Evolutionary conservation across 2,888 invertebrate genomes (phyloP).

Genomic region (Phengaris alcon): DNA sequence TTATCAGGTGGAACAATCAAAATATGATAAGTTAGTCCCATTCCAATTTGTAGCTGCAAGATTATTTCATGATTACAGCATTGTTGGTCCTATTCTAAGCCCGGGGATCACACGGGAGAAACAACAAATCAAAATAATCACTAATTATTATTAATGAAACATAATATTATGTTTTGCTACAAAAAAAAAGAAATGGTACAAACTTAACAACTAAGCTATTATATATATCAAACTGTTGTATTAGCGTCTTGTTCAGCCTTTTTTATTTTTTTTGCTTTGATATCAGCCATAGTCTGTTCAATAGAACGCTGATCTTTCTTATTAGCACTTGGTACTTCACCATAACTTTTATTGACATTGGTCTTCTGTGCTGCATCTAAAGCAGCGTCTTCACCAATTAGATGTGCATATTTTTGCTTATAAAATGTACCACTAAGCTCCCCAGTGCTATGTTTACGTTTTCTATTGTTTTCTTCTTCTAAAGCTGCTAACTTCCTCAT

Average conservation of each 20-base stretch:
- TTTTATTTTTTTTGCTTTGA: slow-evolving; percentile 89
- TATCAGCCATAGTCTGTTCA: slow-evolving; percentile 96
- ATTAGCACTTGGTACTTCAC: slow-evolving; percentile 93
- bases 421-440: slow-evolving; percentile 88
- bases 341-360: slow-evolving; percentile 92
- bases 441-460: slow-evolving; percentile 72
- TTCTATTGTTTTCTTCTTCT: slow-evolving; percentile 64
- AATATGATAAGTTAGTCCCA: background rate
- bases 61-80: background rate
- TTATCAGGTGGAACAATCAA: background rate
- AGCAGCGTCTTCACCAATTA: slow-evolving; percentile 93
- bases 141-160: background rate
- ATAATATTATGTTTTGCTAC: background rate
- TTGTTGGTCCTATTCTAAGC: background rate
- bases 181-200: background rate
- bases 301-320: slow-evolving; percentile 95
- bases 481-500: slow-evolving; percentile 58
- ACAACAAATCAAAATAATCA: background rate
- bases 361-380: slow-evolving; percentile 92
- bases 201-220: background rate
- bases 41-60: background rate
- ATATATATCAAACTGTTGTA: slow-evolving; percentile 37
- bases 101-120: too few species aligned
- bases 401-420: slow-evolving; percentile 93
- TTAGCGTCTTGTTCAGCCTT: slow-evolving; percentile 70